Percentiles rank a stretch among this genome's conserved stretches.
These are phyloP conservation scores for Orchesella flavescens DNA, from an alignment of 2,888 invertebrate genomes.

Conservation along the genomic window DNA sequence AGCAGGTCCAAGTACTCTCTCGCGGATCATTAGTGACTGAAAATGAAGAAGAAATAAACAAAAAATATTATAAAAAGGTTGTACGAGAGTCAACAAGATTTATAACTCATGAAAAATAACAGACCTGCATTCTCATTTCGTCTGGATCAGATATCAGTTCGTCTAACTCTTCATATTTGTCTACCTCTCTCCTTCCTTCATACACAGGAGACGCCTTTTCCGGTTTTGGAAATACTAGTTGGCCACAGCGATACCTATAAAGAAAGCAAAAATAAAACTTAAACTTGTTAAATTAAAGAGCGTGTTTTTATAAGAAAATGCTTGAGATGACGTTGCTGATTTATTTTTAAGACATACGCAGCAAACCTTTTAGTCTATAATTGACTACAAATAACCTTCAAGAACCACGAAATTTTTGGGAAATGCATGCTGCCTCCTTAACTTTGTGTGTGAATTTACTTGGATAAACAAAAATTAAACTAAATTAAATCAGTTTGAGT, in stretches of 20 bases:
- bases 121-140: constrained; percentile 93
- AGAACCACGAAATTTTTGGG: background rate
- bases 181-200: constrained; percentile 89
- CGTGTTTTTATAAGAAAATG: background rate
- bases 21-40: constrained; percentile 84
- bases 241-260: constrained; percentile 79
- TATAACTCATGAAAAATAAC: background rate
- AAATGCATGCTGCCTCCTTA: no score
- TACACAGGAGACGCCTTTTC: constrained; percentile 85
- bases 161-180: constrained; percentile 84
- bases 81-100: no score
- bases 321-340: no score
- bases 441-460: background rate
- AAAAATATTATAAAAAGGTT: background rate
- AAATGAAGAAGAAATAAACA: constrained; percentile 16
- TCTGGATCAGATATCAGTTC: constrained; percentile 94
- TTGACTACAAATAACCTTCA: constrained; percentile 31
- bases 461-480: background rate
- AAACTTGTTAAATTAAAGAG: background rate
- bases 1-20: constrained; percentile 92
- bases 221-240: constrained; percentile 84
- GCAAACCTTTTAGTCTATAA: background rate
- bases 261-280: constrained; percentile 14
- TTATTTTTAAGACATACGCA: background rate
- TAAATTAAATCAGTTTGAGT: background rate